These are phyloP conservation scores for Glandiceps talaboti DNA, from an alignment of 53 echinoderm and acorn worm species.

Conservation along the genomic window DNA sequence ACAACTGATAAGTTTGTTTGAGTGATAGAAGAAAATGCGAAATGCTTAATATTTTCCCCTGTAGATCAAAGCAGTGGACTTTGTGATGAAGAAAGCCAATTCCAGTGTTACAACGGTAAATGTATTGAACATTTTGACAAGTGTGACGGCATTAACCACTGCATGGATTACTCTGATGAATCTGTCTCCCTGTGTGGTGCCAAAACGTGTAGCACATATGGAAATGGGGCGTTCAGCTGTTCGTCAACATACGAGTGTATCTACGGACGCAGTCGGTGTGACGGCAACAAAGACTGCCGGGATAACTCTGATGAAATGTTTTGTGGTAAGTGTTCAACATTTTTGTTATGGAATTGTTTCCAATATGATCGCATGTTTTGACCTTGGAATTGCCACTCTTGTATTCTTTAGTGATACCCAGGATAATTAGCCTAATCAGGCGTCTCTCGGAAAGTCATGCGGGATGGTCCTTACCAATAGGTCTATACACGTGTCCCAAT, in stretches of 20 bases:
- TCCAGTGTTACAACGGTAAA: neutral
- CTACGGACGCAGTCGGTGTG: slow-evolving; percentile 10
- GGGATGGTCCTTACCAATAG: too few relatives aligned
- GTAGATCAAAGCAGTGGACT: too few relatives aligned
- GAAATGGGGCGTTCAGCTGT: neutral
- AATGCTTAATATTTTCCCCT: too few relatives aligned
- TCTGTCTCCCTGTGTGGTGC: neutral
- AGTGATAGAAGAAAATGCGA: too few relatives aligned
- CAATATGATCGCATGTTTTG: neutral
- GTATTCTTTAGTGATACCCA: too few relatives aligned
- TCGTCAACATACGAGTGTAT: neutral
- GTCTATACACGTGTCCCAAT: too few relatives aligned
- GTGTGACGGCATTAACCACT: neutral
- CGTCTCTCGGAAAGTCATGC: neutral
- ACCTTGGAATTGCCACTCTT: too few relatives aligned
- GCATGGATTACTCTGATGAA: neutral
- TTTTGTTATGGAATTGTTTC: neutral
- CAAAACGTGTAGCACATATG: neutral
- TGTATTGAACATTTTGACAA: neutral
- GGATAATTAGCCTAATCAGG: too few relatives aligned
- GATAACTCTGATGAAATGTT: slow-evolving; percentile 40
- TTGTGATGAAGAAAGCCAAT: neutral
- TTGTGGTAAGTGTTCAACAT: slow-evolving; percentile 32
- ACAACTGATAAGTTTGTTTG: too few relatives aligned
- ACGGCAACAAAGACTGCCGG: slow-evolving; percentile 32